phyloP scores from a whole-genome alignment of 2,797 vertebrate species.

The Spinus pinus region DNA sequence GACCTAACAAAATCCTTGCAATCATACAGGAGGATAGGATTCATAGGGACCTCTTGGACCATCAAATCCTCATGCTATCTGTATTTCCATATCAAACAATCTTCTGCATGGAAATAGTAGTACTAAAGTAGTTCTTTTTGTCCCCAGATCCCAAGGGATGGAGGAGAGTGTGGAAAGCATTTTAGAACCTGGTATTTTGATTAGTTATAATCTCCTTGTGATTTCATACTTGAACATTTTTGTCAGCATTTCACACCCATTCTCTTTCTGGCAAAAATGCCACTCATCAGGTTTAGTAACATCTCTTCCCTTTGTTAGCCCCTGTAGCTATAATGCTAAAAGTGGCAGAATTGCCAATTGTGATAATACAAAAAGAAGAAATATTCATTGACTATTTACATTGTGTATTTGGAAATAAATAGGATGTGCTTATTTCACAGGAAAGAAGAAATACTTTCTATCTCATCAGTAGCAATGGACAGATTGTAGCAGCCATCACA shows the following conservation, averaged over 20 bases:
- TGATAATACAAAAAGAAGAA: neutral
- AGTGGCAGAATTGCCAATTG: neutral
- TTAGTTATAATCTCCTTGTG: neutral
- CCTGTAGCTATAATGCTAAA: neutral
- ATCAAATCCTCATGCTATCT: neutral
- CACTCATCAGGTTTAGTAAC: neutral
- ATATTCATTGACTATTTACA: neutral
- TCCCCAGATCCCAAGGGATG: neutral
- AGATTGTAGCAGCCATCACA: neutral
- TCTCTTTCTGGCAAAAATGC: neutral
- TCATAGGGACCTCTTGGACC: neutral
- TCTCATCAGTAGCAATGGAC: neutral
- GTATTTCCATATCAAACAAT: neutral
- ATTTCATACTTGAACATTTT: neutral
- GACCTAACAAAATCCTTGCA: conserved; percentile 8
- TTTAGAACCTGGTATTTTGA: neutral
- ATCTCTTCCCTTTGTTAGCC: neutral
- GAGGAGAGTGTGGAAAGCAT: neutral
- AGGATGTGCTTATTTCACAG: neutral
- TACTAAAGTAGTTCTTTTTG: neutral
- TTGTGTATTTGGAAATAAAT: neutral
- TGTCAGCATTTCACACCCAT: neutral
- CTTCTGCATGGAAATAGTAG: neutral
- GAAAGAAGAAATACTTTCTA: neutral
- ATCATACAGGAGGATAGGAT: neutral